Evolutionary conservation across 2,113 vertebrate genomes (phyloP).

Genomic region (Mobula hypostoma): DNA sequence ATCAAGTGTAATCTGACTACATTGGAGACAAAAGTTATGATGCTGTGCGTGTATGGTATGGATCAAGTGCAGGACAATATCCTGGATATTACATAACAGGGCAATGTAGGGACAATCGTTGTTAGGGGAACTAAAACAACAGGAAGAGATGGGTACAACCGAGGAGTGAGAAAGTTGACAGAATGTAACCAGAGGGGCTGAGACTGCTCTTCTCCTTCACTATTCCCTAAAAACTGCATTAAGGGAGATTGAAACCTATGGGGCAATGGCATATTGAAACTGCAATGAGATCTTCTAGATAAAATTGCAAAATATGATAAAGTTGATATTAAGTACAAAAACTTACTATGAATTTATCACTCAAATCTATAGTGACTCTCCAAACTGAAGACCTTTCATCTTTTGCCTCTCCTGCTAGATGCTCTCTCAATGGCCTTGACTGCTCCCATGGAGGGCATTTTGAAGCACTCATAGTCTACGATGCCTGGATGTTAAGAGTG

Average conservation of each 20-base stretch:
- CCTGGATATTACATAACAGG: not conserved
- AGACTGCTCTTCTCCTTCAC: not conserved
- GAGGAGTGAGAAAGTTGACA: not conserved
- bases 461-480: not conserved
- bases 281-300: not conserved
- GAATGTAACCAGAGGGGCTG: not conserved
- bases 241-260: not conserved
- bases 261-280: not conserved
- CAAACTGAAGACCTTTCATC: not conserved
- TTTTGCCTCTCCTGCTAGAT: not conserved
- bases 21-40: not conserved
- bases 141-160: not conserved
- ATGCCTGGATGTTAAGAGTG: not conserved
- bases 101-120: not conserved
- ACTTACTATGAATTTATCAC: not conserved
- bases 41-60: not conserved
- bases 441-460: not conserved
- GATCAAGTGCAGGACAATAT: not conserved
- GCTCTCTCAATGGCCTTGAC: not conserved
- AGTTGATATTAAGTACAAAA: not conserved
- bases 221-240: not conserved
- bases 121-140: not conserved
- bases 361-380: not conserved
- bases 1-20: not conserved
- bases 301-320: not conserved